Evolutionary conservation across 1,140 invertebrate species (phyloP), one percentile per base, ranked within the genome.

Genomic region (Chymomyza costata): DNA sequence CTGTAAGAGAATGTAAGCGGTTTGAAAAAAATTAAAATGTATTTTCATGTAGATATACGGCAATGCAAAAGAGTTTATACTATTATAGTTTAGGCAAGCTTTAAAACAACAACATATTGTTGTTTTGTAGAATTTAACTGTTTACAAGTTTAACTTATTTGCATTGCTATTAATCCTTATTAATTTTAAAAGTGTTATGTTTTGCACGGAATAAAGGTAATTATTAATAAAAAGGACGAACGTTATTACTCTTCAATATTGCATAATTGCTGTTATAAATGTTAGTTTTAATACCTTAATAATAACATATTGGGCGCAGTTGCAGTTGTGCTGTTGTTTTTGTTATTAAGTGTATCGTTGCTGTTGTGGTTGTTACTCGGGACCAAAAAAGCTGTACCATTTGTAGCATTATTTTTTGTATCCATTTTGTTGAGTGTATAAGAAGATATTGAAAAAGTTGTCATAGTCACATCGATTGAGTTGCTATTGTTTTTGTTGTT

Each of bases 251-350:
- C n/a, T n/a, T n/a, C n/a, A n/a, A n/a, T n/a, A n/a, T n/a, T n/a
- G n/a, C n/a, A n/a, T n/a, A n/a, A n/a, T n/a, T n/a, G n/a, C n/a
- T n/a, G n/a, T n/a, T n/a, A n/a, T n/a, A n/a, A n/a, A n/a, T n/a
- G n/a, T n/a, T n/a, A n/a, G n/a, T n/a, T 55, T 66, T 53, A 84
- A 67, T 85, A 85, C 83, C 83, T 85, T 83, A 85, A 74, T 80
- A 84, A 80, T 47, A 85, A 64, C 69, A 85, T 64, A 65, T 76
- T 84, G 47, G 71, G 56, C 68, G 63, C 61, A 45, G 78, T 61
- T 38, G 70, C 57, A 53, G 65, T 63, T 68, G 66, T 56, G 43
- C 53, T 71, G 53, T 62, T 53, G 58, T 51, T 71, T 54, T 61
- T 82, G 60, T 54, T 66, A 69, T 49, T 48, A 62, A 65, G 47